phyloP scores from a whole-genome alignment of 2,113 vertebrate species.

The Heliornis fulica region DNA sequence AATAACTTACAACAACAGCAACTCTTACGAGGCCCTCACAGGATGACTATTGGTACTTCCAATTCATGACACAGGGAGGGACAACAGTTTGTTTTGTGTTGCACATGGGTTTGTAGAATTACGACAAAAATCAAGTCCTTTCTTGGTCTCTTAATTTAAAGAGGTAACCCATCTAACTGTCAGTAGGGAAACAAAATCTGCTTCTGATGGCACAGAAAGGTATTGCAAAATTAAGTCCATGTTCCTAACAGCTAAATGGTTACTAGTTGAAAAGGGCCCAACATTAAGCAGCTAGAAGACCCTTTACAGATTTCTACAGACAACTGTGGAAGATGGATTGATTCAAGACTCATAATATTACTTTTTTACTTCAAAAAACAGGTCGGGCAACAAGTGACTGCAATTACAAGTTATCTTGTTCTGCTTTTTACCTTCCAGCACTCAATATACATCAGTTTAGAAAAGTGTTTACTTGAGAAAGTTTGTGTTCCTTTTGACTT shows the following conservation, averaged over 20 bases:
- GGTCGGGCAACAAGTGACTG: neutral
- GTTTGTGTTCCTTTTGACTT: neutral
- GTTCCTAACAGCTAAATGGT: neutral
- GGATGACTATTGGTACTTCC: neutral
- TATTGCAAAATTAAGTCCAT: neutral
- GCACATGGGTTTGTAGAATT: neutral
- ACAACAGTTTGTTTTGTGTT: rapidly evolving
- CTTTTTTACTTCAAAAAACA: neutral
- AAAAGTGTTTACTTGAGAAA: neutral
- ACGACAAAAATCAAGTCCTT: neutral
- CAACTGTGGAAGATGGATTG: neutral
- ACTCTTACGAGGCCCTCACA: neutral
- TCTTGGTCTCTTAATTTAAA: neutral
- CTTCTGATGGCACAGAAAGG: neutral
- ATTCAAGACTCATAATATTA: neutral
- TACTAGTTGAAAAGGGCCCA: neutral
- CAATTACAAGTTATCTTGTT: neutral
- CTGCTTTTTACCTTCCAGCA: neutral
- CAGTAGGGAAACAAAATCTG: neutral
- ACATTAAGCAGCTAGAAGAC: neutral
- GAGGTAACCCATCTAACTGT: neutral
- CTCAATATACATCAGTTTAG: neutral
- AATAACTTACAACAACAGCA: neutral
- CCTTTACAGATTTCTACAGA: neutral
- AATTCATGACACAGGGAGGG: neutral